phyloP scores from a whole-genome alignment of 1,140 invertebrate species.

The Leptinotarsa texana region DNA sequence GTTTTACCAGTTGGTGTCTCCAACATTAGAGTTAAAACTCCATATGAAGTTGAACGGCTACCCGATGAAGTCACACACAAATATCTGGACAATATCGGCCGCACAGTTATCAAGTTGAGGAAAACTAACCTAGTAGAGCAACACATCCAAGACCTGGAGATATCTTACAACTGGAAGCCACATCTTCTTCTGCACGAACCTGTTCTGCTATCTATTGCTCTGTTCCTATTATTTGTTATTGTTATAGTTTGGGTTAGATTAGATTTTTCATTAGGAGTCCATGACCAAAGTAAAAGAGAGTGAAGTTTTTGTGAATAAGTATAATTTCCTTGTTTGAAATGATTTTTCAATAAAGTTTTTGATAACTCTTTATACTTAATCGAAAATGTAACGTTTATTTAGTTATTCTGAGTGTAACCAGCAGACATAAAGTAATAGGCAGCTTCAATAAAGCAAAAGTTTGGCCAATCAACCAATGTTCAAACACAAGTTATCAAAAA shows the following conservation, averaged over 20 bases:
- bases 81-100: conserved; percentile 93
- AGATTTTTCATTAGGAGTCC: conserved; percentile 85
- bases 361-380: no score
- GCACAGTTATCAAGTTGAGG: conserved; percentile 83
- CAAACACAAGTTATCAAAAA: no score
- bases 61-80: conserved; percentile 84
- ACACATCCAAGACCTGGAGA: conserved; percentile 90
- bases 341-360: no score
- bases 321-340: no score
- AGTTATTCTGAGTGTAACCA: no score
- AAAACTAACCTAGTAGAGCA: conserved; percentile 93
- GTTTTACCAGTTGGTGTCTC: conserved; percentile 93
- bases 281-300: conserved; percentile 49
- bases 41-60: conserved; percentile 78
- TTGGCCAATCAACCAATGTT: background rate
- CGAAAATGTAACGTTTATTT: no score
- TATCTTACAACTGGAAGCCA: conserved; percentile 89
- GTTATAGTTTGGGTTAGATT: conserved; percentile 94
- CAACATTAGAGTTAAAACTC: conserved; percentile 80
- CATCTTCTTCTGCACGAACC: conserved; percentile 90
- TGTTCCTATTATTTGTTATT: conserved; percentile 88
- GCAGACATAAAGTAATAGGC: no score
- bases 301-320: conserved; percentile 25
- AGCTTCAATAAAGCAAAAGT: no score
- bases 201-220: conserved; percentile 81